Conservation (phyloP, 2,888 invertebrate genomes). For the Tiliacea citrago region DNA sequence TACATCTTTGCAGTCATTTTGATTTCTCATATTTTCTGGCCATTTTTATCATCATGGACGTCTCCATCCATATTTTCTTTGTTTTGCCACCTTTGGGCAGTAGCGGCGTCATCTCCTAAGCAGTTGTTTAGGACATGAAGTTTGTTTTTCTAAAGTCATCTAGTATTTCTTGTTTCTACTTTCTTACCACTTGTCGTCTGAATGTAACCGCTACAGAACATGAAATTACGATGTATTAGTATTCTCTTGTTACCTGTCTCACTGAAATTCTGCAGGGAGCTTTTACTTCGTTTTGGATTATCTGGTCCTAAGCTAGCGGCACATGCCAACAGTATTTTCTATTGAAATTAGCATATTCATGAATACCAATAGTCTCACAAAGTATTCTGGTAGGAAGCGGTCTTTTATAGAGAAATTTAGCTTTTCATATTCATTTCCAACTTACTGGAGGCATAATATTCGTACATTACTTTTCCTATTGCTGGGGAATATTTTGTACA, state of each 20-base stretch:
- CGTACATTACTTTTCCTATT: constrained; percentile 11
- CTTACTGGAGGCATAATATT: constrained; percentile 24
- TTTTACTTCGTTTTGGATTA: constrained; percentile 46
- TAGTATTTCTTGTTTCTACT: not conserved
- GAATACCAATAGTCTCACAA: constrained; percentile 56
- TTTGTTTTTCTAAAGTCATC: not conserved
- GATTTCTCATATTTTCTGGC: not conserved
- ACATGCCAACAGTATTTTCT: constrained; percentile 50
- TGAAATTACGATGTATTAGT: constrained; percentile 19
- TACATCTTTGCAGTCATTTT: not conserved
- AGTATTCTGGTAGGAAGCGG: constrained; percentile 54
- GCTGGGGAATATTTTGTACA: constrained; percentile 12
- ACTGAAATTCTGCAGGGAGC: constrained; percentile 29
- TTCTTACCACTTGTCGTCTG: constrained; percentile 12
- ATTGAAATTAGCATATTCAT: constrained; percentile 61
- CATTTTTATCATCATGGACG: not conserved
- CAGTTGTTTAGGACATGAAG: not conserved
- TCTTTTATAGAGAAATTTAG: constrained; percentile 45
- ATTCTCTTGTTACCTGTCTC: constrained; percentile 33
- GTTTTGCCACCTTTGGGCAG: not conserved
- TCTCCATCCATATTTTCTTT: not conserved
- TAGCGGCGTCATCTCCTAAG: not conserved
- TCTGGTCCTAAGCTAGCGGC: constrained; percentile 47
- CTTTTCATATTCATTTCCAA: constrained; percentile 53
- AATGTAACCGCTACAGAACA: constrained; percentile 4